Evolutionary conservation across 92 coral and sea anemone genomes (phyloP), one percentile per base, ranked within the genome.

Genomic region (Plumapathes pennacea): DNA sequence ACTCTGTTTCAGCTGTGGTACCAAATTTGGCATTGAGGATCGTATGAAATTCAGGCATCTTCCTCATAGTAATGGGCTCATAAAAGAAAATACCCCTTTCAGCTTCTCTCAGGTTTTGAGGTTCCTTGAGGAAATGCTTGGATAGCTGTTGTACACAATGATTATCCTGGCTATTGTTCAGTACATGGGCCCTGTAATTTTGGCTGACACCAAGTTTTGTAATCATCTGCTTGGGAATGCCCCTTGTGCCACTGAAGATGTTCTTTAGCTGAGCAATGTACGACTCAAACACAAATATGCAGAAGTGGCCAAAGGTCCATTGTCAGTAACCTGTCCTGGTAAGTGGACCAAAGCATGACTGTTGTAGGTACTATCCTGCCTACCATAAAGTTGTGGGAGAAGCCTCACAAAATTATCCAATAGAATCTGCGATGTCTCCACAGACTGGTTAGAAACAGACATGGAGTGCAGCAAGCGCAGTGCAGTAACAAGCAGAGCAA

Each of bases 221-320:
- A 11, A 38, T 43, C 62, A 30, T 30, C 32, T 61, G 64, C 9
- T 15, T 58, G 4, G 33, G 12, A 36, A 40, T 58, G 1, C 68
- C 74, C 11, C 74, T 38, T 22, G 68, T 67, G 0, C 74, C 74
- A 25, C 32, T n/a, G 26, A 54, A 67, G 6, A 67, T 13, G 5
- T 14, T 67, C 40, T 67, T 37, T 13, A 67, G 21, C 12, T 38
- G 28, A 2, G 74, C 47, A 31, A 56, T 67, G 25, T 37, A 67
- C 4, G 74, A 67, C 53, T 50, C 69, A 40, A 67, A 67, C 18
- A 67, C 54, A 53, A 67, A 67, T 21, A 41, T 67, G 39, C 67
- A 54, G 1, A 33, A 53, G 11, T 12, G 10, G 5, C 67, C 53
- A 19, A 60, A 23, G 15, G 67, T n/a, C n/a, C n/a, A n/a, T 21